phyloP scores from a whole-genome alignment of 2,797 vertebrate species.

The Eremophila alpestris region DNA sequence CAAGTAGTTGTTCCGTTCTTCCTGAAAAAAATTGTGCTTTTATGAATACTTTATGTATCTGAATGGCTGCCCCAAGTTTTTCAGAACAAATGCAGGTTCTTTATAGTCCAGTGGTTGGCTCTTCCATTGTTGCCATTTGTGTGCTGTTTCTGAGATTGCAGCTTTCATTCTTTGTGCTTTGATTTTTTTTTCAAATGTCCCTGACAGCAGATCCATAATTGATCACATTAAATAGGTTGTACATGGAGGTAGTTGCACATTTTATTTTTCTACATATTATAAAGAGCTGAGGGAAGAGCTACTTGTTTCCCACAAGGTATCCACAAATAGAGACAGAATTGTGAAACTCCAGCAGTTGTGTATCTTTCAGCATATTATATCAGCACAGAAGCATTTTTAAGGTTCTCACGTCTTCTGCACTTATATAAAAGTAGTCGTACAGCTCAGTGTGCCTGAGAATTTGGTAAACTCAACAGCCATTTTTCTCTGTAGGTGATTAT shows the following conservation, averaged over 20 bases:
- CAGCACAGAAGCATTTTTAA: not conserved
- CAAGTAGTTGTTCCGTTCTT: not conserved
- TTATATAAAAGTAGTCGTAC: not conserved
- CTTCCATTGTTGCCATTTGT: not conserved
- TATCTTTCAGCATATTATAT: not conserved
- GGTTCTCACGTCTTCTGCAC: fast-evolving
- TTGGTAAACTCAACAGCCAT: not conserved
- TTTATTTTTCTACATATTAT: not conserved
- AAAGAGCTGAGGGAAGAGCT: not conserved
- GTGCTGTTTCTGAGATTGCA: not conserved
- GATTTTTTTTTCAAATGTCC: not conserved
- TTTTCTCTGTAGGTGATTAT: not conserved
- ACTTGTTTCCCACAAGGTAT: not conserved
- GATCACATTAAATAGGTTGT: not conserved
- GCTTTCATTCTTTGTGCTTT: not conserved
- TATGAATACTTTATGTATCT: not conserved
- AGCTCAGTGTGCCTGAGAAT: not conserved
- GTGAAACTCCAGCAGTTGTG: not conserved
- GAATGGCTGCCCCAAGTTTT: not conserved
- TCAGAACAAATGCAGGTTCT: not conserved
- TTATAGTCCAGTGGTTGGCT: not conserved
- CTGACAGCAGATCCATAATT: not conserved
- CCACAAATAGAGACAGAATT: not conserved
- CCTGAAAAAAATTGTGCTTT: not conserved
- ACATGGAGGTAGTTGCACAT: not conserved